phyloP scores from a whole-genome alignment of 2,888 invertebrate species.

The Melanophora roralis region DNA sequence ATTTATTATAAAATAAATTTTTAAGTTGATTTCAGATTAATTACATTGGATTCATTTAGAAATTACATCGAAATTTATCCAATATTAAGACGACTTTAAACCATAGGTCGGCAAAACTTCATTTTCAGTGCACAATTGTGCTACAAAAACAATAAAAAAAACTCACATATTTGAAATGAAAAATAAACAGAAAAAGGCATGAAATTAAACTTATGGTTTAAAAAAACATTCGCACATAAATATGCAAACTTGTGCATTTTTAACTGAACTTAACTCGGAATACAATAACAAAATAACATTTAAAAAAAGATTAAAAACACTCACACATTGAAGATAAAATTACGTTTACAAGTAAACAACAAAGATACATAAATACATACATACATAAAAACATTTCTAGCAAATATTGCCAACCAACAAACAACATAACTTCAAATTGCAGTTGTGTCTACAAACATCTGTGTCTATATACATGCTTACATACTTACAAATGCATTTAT shows the following conservation, averaged over 20 bases:
- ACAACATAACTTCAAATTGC: slow-evolving; percentile 20
- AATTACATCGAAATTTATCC: too few species aligned
- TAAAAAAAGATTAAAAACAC: slow-evolving; percentile 24
- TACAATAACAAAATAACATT: background rate
- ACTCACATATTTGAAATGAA: slow-evolving; percentile 32
- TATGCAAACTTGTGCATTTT: slow-evolving; percentile 72
- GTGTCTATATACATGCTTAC: background rate
- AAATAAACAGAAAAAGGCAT: slow-evolving; percentile 29
- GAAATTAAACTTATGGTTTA: slow-evolving; percentile 68
- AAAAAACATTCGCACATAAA: slow-evolving; percentile 75
- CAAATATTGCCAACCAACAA: slow-evolving; percentile 23
- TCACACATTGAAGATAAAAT: slow-evolving; percentile 19
- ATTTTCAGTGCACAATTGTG: background rate
- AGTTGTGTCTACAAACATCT: background rate
- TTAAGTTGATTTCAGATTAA: too few species aligned
- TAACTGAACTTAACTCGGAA: slow-evolving; percentile 28
- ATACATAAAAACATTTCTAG: too few species aligned
- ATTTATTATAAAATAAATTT: too few species aligned
- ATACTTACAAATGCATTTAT: too few species aligned
- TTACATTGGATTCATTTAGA: too few species aligned
- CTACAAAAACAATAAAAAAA: slow-evolving; percentile 15
- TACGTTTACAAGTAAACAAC: background rate
- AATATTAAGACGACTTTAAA: too few species aligned
- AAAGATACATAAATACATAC: background rate
- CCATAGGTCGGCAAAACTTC: too few species aligned